phyloP scores from a whole-genome alignment of 2,888 invertebrate species.

The Melanophora roralis region DNA sequence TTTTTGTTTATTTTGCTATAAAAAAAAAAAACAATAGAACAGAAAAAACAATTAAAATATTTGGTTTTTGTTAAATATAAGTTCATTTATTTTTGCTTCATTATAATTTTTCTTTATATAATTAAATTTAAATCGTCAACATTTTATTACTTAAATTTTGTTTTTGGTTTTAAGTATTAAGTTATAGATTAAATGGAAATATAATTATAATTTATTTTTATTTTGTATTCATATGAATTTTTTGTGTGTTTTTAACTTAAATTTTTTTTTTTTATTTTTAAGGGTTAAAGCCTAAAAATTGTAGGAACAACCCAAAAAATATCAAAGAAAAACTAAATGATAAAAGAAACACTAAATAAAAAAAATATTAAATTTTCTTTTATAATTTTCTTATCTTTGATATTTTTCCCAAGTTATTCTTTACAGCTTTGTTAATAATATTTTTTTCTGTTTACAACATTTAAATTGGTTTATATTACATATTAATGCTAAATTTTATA shows the following conservation, averaged over 20 bases:
- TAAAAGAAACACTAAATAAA: not conserved
- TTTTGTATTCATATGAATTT: constrained; percentile 7
- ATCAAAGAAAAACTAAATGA: not conserved
- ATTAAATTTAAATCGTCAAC: constrained; percentile 68
- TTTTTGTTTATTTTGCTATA: not conserved
- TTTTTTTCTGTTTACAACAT: not conserved
- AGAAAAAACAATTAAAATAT: constrained; percentile 29
- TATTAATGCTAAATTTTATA: not conserved
- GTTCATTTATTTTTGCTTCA: constrained; percentile 58
- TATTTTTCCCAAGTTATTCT: not conserved
- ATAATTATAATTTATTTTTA: constrained; percentile 22
- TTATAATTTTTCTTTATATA: constrained; percentile 39
- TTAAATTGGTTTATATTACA: constrained; percentile 37
- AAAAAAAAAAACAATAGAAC: constrained; percentile 15
- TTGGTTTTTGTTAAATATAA: constrained; percentile 54
- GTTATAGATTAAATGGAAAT: constrained; percentile 49
- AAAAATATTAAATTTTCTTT: not conserved
- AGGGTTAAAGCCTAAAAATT: constrained; percentile 13
- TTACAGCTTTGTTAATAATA: not conserved
- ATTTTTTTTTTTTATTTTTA: not conserved
- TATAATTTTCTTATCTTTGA: not conserved
- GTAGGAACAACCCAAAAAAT: not conserved
- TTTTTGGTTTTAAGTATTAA: constrained; percentile 36
- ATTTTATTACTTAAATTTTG: constrained; percentile 64
- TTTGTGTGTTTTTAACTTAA: constrained; percentile 60